Percentiles rank a stretch among this genome's conserved stretches.
Conservation (phyloP, 1,140 invertebrate genomes). For the Heliconius congener region DNA sequence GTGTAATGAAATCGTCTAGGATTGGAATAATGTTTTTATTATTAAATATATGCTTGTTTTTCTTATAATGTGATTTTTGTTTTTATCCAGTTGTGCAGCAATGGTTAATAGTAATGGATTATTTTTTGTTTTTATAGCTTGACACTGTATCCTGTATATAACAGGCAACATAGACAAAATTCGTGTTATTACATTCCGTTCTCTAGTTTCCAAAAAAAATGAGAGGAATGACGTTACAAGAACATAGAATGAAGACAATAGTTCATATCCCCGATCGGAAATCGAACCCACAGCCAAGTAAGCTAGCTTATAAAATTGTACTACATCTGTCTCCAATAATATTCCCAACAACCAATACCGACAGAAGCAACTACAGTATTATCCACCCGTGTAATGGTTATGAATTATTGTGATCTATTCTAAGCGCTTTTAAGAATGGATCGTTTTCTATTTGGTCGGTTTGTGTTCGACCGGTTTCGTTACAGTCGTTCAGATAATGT, state of each 20-base stretch:
- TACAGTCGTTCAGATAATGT: slow-evolving; percentile 43
- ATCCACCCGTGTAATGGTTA: slow-evolving; percentile 64
- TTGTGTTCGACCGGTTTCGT: slow-evolving; percentile 43
- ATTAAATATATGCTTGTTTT: no score
- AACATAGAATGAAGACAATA: no score
- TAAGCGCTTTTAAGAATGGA: slow-evolving; percentile 66
- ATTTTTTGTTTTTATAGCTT: background rate
- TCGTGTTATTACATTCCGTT: background rate
- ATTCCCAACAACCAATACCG: slow-evolving; percentile 37
- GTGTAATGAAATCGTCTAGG: slow-evolving; percentile 23
- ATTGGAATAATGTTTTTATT: slow-evolving; percentile 25
- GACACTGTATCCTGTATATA: no score
- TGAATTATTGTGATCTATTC: slow-evolving; percentile 78
- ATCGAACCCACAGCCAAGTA: no score
- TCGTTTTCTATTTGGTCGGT: slow-evolving; percentile 43
- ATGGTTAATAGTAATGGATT: no score
- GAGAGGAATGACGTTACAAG: background rate
- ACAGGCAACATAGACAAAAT: background rate
- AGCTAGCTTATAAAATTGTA: no score
- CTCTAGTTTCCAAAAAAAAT: background rate
- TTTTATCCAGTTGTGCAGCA: no score
- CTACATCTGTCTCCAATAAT: background rate
- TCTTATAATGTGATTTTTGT: no score
- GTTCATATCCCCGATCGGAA: no score
- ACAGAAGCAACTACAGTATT: slow-evolving; percentile 44